These are phyloP conservation scores for Calameuta idolon DNA, from an alignment of 2,888 invertebrate genomes.

Conservation along the genomic window DNA sequence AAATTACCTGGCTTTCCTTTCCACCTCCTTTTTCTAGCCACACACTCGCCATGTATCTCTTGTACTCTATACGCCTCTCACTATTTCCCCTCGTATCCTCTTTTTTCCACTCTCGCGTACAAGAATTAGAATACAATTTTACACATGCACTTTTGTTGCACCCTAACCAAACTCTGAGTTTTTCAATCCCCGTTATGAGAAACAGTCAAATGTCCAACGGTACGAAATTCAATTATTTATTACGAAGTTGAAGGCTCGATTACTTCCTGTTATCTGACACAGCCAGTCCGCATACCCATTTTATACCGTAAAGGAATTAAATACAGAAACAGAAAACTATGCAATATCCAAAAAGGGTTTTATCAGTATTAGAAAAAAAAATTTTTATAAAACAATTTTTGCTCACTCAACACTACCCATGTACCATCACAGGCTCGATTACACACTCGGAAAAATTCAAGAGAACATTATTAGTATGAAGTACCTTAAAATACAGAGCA, in stretches of 20 bases:
- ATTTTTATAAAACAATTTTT: background rate
- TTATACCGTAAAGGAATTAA: background rate
- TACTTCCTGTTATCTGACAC: conserved; percentile 18
- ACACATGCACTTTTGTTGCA: background rate
- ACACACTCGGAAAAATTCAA: background rate
- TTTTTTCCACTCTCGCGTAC: background rate
- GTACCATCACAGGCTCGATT: background rate
- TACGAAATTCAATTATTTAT: conserved; percentile 34
- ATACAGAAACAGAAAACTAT: background rate
- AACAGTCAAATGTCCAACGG: background rate
- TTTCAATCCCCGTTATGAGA: background rate
- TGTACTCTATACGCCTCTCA: background rate
- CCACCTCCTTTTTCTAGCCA: background rate
- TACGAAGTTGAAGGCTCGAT: conserved; percentile 46
- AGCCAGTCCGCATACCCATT: background rate
- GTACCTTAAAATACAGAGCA: background rate
- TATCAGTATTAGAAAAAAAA: background rate
- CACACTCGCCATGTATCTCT: background rate
- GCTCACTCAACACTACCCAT: background rate
- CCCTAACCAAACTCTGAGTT: background rate
- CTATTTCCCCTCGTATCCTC: background rate
- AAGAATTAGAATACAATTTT: background rate
- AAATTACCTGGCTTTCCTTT: background rate
- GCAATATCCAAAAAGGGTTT: background rate
- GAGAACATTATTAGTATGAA: background rate